Evolutionary conservation across 1,140 invertebrate species (phyloP), one percentile per base, ranked within the genome.

Genomic region (Cydia strobilella): DNA sequence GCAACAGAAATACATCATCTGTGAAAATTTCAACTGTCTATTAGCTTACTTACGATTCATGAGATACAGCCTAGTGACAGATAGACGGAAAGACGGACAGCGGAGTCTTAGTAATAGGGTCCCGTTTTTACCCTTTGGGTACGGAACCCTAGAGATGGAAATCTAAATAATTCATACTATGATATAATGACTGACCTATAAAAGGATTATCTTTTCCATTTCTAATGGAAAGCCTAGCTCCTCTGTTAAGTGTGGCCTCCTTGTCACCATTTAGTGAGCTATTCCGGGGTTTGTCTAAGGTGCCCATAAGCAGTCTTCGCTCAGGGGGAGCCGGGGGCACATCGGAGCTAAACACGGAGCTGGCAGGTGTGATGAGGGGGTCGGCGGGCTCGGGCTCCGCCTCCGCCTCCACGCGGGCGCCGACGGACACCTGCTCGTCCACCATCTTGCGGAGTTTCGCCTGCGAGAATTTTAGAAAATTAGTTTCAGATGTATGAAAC

Each of bases 381-480:
- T 93, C 93, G 1, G 93, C 93, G 7, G 93, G 90, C 78, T 93
- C 93, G 1, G 91, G 89, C 76, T 93, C 88, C 27, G 88, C 80
- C 63, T 93, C 92, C 12, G 86, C 87, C 72, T 93, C 91, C 12
- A 89, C 89, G 59, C 91, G 85, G 15, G 90, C 80, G 12, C 91
- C 87, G 39, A 92, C 91, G 74, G 91, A 90, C 78, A 93, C 88
- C 82, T 93, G 92, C 83, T 93, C 93, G 82, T 93, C 93, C 66
- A 93, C 93, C 93, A 93, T 93, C 79, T 93, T 93, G 82, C 93
- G 91, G 74, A 93, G 91, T 93, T 93, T 93, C 91, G 92, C 92
- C 92, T 93, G 83, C 1, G 72, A 69, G 9, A 72, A 63, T 77
- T 63, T 45, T 15, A 20, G 25, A 59, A 15, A 5, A 62, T 72